phyloP scores from a whole-genome alignment of 2,888 invertebrate species.

The Ochropleura leucogaster region DNA sequence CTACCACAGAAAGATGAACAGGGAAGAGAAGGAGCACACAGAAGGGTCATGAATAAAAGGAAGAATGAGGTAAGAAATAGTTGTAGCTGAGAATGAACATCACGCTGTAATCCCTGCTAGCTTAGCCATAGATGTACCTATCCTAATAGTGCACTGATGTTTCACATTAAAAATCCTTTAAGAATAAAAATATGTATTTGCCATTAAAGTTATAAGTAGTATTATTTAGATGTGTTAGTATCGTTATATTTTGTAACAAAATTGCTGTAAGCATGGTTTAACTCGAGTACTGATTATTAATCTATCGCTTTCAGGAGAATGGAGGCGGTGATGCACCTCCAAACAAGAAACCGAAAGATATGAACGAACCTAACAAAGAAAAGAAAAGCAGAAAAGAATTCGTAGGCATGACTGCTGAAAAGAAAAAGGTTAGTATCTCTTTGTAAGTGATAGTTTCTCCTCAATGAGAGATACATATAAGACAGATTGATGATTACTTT shows the following conservation, averaged over 20 bases:
- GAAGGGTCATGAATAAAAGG: conserved; percentile 83
- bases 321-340: conserved; percentile 75
- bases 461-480: not conserved
- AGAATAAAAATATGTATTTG: not conserved
- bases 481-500: not conserved
- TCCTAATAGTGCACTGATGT: not conserved
- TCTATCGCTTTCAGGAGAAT: conserved; percentile 67
- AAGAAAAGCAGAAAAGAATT: conserved; percentile 86
- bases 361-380: conserved; percentile 75
- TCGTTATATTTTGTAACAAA: not conserved
- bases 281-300: not conserved
- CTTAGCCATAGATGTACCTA: not conserved
- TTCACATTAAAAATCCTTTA: not conserved
- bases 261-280: not conserved
- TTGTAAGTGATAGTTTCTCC: not conserved
- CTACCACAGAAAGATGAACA: conserved; percentile 62
- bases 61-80: conserved; percentile 77
- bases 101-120: not conserved
- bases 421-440: conserved; percentile 83
- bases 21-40: conserved; percentile 75
- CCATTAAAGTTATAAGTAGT: not conserved
- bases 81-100: not conserved
- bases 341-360: conserved; percentile 72
- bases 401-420: conserved; percentile 89
- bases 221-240: not conserved